Evolutionary conservation across 2,797 vertebrate genomes (phyloP).

Genomic region (Echeneis naucrates): DNA sequence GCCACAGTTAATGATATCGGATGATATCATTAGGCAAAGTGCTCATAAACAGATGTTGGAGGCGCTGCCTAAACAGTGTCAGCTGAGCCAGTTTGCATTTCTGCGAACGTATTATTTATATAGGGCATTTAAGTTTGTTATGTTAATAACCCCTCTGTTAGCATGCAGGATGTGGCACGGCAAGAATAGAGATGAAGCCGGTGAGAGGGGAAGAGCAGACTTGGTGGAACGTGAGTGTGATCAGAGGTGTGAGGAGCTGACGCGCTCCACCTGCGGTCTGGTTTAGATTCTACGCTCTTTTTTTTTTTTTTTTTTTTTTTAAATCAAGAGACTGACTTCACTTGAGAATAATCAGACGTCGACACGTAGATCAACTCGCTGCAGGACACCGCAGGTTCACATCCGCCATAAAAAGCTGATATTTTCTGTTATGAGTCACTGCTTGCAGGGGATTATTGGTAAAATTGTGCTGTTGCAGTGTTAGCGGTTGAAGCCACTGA

Average conservation of each 20-base stretch:
- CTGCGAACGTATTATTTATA: conserved; percentile 99
- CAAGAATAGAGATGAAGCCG: conserved; percentile 40
- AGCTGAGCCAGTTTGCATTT: conserved; percentile 93
- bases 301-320: too few species aligned
- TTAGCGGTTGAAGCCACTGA: too few species aligned
- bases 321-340: too few species aligned
- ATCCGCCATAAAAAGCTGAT: too few species aligned
- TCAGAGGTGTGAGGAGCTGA: conserved; percentile 57
- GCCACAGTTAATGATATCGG: conserved; percentile 99
- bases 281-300: neutral
- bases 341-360: neutral
- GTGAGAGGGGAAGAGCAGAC: neutral
- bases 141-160: conserved; percentile 99
- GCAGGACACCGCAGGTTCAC: neutral
- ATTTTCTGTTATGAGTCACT: too few species aligned
- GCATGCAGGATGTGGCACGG: conserved; percentile 94
- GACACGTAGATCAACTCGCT: neutral
- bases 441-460: too few species aligned
- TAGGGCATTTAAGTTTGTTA: conserved; percentile 99
- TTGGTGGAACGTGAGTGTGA: conserved; percentile 29
- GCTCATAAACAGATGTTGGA: conserved; percentile 99
- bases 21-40: conserved; percentile 99
- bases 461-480: too few species aligned
- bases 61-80: conserved; percentile 99
- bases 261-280: neutral